A percentile compares a stretch with the other conserved stretches of the same genome.
Evolutionary conservation across 2,888 invertebrate species (phyloP).

Genomic region (Mechanitis messenoides): DNA sequence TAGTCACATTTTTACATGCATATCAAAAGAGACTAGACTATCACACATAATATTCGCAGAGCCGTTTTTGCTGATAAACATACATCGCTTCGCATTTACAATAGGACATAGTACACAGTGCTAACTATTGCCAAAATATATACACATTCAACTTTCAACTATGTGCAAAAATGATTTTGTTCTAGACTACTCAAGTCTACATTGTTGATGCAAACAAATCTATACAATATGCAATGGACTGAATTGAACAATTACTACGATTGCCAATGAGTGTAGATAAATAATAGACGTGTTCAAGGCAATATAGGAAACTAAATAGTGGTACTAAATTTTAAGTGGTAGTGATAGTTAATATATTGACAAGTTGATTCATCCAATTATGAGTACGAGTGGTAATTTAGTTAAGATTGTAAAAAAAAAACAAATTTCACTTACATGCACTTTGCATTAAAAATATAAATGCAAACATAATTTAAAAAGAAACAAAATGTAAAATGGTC

Average conservation of each 20-base stretch:
- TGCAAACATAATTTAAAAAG: not conserved
- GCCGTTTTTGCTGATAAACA: not conserved
- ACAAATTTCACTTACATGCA: not conserved
- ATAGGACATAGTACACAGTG: slow-evolving; percentile 4
- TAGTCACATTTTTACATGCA: too few relatives aligned
- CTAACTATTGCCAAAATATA: slow-evolving; percentile 2
- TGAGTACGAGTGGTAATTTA: not conserved
- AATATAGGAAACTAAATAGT: not conserved
- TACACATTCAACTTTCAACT: not conserved
- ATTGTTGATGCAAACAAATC: not conserved
- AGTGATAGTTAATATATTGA: not conserved
- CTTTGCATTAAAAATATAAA: not conserved
- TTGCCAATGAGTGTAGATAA: not conserved
- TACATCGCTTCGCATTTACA: not conserved
- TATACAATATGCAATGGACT: not conserved
- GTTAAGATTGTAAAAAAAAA: not conserved
- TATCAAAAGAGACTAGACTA: too few relatives aligned
- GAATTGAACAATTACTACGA: not conserved
- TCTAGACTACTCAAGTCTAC: not conserved
- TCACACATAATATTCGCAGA: not conserved
- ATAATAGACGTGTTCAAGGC: not conserved
- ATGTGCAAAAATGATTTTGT: not conserved
- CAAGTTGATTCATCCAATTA: not conserved
- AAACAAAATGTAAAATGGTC: not conserved
- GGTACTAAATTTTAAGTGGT: not conserved